Conservation (phyloP, 2,797 vertebrate genomes). For the Crenuchus spilurus region DNA sequence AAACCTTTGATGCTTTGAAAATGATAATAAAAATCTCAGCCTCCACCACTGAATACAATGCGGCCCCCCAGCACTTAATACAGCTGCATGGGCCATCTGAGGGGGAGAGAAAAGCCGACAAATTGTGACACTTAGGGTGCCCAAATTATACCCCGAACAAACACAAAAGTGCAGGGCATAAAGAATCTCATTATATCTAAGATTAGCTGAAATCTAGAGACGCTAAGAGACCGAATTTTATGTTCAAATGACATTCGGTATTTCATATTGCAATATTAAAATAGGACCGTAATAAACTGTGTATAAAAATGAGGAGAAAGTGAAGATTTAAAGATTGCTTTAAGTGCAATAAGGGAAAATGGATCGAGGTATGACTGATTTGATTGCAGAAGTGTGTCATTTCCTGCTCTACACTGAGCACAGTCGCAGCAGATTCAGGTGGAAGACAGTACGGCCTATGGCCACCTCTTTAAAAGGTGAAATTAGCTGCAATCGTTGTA, state of each 20-base stretch:
- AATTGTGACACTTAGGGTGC: conserved; percentile 67
- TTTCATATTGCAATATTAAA: conserved; percentile 65
- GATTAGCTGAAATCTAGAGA: conserved; percentile 73
- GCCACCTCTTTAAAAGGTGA: conserved; percentile 33
- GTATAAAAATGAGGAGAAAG: conserved; percentile 36
- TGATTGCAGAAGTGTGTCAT: conserved; percentile 32
- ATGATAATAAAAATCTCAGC: conserved; percentile 88
- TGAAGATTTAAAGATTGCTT: conserved; percentile 60
- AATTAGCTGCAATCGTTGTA: conserved; percentile 46
- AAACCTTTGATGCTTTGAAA: conserved; percentile 89
- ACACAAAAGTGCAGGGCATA: conserved; percentile 73
- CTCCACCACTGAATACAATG: conserved; percentile 80
- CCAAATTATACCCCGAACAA: conserved; percentile 78
- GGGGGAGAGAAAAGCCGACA: conserved; percentile 62
- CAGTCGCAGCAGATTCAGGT: not conserved
- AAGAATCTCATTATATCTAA: conserved; percentile 73
- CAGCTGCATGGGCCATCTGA: conserved; percentile 77
- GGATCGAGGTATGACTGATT: conserved; percentile 44
- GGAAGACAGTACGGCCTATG: conserved; percentile 20
- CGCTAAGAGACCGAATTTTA: conserved; percentile 64
- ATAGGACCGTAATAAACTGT: conserved; percentile 56
- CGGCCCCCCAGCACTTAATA: conserved; percentile 80
- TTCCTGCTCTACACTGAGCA: not conserved
- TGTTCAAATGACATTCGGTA: conserved; percentile 66
- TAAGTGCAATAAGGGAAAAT: conserved; percentile 46